Evolutionary conservation across 2,113 vertebrate genomes (phyloP).

Genomic region (Aviceda subcristata): DNA sequence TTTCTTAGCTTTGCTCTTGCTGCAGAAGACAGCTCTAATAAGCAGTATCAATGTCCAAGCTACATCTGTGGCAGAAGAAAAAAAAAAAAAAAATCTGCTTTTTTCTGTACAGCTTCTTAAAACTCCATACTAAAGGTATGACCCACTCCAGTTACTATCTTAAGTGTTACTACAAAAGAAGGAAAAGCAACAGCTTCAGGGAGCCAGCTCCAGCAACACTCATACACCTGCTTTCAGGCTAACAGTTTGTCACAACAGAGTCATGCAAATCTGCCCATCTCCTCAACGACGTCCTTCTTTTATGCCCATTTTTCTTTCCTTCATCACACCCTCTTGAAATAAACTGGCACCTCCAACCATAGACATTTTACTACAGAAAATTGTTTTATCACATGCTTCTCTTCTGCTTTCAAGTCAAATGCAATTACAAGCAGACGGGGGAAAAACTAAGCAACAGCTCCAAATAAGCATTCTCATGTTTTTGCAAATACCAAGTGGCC

Average conservation of each 20-base stretch:
- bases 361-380: not conserved
- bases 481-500: not conserved
- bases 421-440: not conserved
- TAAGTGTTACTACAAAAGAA: not conserved
- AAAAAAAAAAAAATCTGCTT: not conserved
- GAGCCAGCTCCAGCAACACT: not conserved
- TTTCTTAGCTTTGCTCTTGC: not conserved
- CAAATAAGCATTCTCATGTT: not conserved
- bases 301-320: not conserved
- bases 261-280: not conserved
- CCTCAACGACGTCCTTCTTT: not conserved
- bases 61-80: not conserved
- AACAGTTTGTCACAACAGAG: not conserved
- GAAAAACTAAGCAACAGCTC: not conserved
- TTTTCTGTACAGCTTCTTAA: not conserved
- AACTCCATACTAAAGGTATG: not conserved
- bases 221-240: not conserved
- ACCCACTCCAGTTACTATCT: not conserved
- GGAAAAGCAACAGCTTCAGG: not conserved
- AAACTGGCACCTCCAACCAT: not conserved
- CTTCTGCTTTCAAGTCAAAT: not conserved
- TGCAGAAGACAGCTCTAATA: not conserved
- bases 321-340: not conserved
- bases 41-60: fast-evolving
- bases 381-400: not conserved